A percentile compares a stretch with the other conserved stretches of the same genome.
Conservation (phyloP, 1,140 invertebrate species). For the Halyomorpha halys region DNA sequence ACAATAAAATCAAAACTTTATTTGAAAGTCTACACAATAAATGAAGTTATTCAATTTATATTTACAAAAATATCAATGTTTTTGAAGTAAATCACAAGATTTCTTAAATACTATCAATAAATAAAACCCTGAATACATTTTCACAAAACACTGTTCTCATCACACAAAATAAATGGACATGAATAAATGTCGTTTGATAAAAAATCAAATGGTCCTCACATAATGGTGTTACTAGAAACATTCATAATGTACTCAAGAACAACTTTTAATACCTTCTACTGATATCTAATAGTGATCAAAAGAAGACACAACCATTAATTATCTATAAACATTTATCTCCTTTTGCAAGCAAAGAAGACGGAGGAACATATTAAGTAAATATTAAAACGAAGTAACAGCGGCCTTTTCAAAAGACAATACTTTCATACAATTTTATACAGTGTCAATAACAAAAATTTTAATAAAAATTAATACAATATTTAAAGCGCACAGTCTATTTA, state of each 20-base stretch:
- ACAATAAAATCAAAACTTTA: background rate
- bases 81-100: conserved; percentile 2
- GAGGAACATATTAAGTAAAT: background rate
- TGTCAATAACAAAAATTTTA: background rate
- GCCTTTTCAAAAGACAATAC: background rate
- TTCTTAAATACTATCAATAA: conserved; percentile 4
- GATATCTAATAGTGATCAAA: background rate
- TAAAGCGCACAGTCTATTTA: background rate
- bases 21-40: conserved; percentile 1
- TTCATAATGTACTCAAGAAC: no score
- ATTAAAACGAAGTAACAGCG: background rate
- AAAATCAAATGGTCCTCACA: no score
- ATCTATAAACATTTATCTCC: background rate
- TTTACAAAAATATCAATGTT: conserved; percentile 6
- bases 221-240: no score
- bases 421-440: background rate
- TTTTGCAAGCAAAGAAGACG: background rate
- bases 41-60: background rate
- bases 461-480: background rate
- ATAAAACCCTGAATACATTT: conserved; percentile 7
- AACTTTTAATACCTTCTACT: background rate
- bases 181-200: background rate
- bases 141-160: background rate
- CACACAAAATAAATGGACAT: background rate
- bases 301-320: background rate